Evolutionary conservation across 2,113 vertebrate species (phyloP), one percentile per base, ranked within the genome.

Genomic region (Plectropomus leopardus): DNA sequence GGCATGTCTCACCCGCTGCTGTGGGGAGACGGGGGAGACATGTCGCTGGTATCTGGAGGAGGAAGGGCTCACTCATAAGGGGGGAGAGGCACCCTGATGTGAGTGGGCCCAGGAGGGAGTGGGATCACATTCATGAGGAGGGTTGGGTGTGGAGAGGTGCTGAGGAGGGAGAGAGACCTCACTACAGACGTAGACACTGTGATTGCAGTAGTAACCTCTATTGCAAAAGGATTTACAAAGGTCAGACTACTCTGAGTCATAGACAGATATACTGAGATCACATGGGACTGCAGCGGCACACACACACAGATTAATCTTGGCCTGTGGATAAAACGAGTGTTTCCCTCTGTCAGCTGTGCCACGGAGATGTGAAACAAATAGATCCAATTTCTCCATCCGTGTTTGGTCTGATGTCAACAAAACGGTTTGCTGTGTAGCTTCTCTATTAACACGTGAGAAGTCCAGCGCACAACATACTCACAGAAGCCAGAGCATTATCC

Each of bases 111-210:
- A 42, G 2, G 15, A 58, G 45, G 75, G 68, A 60, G 69, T 79
- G 48, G 72, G 84, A 78, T 73, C 63, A 84, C 60, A 75, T 82
- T 79, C 51, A 69, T 77, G 60, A 78, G 44, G 61, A 65, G 59
- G 30, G 61, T 30, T 76, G 55, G 64, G 73, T 66, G 50, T 58
- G 61, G 74, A 83, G 84, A 70, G 64, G 65, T 44, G 76, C 64
- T 50, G 24, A 78, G 64, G 72, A 78, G 76, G 78, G 82, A 82
- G 88, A 85, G 86, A 81, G 83, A 86, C 76, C 28, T 81, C 71
- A 76, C 60, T 79, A 64, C 77, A 78, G 63, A 86, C 3, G 7
- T 80, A 85, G 64, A 86, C 75, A 83, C 86, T 84, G 81, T 87
- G 80, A 83, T 45, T 78, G 48, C 73, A 77, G 36, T 50, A 59